Percentiles rank a stretch among this genome's conserved stretches.
These are phyloP conservation scores for Acropora tenuis DNA, from an alignment of 64 coral and sea anemone species.

Conservation along the genomic window DNA sequence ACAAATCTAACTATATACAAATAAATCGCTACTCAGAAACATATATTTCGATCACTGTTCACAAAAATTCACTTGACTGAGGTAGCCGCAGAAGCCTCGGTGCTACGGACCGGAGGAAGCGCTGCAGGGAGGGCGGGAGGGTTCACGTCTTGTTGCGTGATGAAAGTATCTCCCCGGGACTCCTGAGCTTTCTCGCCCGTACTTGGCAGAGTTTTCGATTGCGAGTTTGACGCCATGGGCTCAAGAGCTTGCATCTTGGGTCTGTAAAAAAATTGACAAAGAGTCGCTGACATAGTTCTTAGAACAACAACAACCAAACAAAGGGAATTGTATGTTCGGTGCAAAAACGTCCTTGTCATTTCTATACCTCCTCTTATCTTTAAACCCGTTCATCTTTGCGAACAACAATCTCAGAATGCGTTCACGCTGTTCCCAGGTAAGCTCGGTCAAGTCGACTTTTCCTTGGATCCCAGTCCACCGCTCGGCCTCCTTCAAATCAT, in stretches of 20 bases:
- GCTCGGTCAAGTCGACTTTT: constrained; percentile 88
- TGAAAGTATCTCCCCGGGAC: constrained; percentile 15
- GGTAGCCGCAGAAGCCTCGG: constrained; percentile 5
- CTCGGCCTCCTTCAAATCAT: constrained; percentile 93
- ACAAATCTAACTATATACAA: constrained; percentile 19
- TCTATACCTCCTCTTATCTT: constrained; percentile 76
- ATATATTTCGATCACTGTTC: background rate
- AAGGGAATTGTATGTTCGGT: too few relatives aligned
- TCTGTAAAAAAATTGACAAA: background rate
- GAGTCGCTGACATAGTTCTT: too few relatives aligned
- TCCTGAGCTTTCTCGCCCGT: background rate
- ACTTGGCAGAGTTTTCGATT: constrained; percentile 12
- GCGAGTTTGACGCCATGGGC: background rate
- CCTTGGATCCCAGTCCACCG: constrained; percentile 95
- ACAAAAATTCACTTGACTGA: constrained; percentile 6
- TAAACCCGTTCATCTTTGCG: constrained; percentile 96
- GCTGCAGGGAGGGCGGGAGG: constrained; percentile 30
- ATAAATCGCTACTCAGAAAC: background rate
- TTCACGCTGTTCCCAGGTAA: constrained; percentile 99
- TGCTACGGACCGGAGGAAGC: constrained; percentile 23
- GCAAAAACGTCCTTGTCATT: too few relatives aligned
- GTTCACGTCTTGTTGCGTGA: constrained; percentile 21
- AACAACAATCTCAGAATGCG: constrained; percentile 89
- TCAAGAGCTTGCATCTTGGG: background rate
- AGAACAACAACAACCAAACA: too few relatives aligned